Evolutionary conservation across 2,797 vertebrate genomes (phyloP).

Genomic region (Sebastes baramenuke): DNA sequence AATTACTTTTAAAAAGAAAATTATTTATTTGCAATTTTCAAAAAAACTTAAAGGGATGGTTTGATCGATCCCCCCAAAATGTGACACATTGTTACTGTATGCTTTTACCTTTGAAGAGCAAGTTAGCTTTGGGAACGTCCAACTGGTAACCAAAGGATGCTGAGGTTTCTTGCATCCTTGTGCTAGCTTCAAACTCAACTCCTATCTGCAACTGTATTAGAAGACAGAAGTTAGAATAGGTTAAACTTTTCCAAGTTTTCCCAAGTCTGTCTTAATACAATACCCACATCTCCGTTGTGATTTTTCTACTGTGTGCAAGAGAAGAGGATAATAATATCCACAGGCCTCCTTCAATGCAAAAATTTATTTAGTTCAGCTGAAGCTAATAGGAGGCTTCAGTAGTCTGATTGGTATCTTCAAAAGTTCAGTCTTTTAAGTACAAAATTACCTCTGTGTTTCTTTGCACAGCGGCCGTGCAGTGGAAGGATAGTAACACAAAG

Average conservation of each 20-base stretch:
- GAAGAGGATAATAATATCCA: background rate
- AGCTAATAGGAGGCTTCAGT: background rate
- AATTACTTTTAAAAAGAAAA: background rate
- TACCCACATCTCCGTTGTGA: fast-evolving
- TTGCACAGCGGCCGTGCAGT: background rate
- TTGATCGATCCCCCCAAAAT: too few relatives aligned
- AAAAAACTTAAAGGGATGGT: too few relatives aligned
- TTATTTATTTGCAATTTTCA: background rate
- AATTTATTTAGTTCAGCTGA: background rate
- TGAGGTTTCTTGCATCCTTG: conserved; percentile 90
- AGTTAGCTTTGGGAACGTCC: conserved; percentile 91
- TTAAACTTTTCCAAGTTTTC: background rate
- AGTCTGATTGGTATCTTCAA: background rate
- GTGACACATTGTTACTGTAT: background rate
- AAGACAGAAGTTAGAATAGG: background rate
- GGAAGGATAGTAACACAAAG: background rate
- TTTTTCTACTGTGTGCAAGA: background rate
- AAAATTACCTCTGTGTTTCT: background rate
- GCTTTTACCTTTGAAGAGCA: conserved; percentile 90
- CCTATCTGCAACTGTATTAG: conserved; percentile 88
- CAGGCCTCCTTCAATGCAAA: background rate
- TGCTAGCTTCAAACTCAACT: conserved; percentile 92
- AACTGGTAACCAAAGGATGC: conserved; percentile 91
- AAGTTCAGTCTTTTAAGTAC: background rate
- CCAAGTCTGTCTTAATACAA: background rate